Base-by-base conservation (phyloP, 2,888 invertebrate species). In the Lissonota sp. region DNA sequence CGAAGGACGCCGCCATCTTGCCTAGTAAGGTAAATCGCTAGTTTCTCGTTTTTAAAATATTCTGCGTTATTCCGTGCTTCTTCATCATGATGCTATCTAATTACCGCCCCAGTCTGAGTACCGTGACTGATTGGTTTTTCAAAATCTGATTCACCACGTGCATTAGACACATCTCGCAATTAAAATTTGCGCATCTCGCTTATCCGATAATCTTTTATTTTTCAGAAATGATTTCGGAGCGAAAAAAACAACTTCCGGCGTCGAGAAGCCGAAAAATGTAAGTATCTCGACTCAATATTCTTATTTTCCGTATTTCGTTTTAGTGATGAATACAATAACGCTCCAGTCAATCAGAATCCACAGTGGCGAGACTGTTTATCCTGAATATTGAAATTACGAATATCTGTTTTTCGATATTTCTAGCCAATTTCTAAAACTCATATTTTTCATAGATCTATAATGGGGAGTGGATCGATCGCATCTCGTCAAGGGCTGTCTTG, bases 51-150 rank as follows among this genome's bases (percentile, higher is more conserved):
- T 26, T 4, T 4, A 26, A 53, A 53, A 16, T 37, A 26, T 40
- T 6, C 3, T 39, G n/a, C 0, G 5, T 71, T 58, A 39, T 3
- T 62, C 8, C n/a, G 14, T 5, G 69, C 6, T 10, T 73, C 42
- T 76, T 82, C 78, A 49, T 69, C 10, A 85, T 90, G 89, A 90
- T 90, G 90, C 46, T 57, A 74, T 1, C 39, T 53, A 82, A 75
- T 79, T 88, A 91, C 86, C 87, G 91, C 91, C 91, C 91, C 91
- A 90, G 91, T 88, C 91, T 91, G 91, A 91, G 39, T 74, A 75
- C 80, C 80, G 60, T 91, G 91, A 91, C 67, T 86, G 91, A 91
- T 84, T 88, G 87, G 86, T 86, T 86, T 82, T 84, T 71, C 80
- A 58, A 71, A 64, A 86, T 85, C 85, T 83, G 79, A 84, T 39